A percentile compares a stretch with the other conserved stretches of the same genome.
phyloP scores from a whole-genome alignment of 64 coral and sea anemone species.

The Montipora efflorescens region DNA sequence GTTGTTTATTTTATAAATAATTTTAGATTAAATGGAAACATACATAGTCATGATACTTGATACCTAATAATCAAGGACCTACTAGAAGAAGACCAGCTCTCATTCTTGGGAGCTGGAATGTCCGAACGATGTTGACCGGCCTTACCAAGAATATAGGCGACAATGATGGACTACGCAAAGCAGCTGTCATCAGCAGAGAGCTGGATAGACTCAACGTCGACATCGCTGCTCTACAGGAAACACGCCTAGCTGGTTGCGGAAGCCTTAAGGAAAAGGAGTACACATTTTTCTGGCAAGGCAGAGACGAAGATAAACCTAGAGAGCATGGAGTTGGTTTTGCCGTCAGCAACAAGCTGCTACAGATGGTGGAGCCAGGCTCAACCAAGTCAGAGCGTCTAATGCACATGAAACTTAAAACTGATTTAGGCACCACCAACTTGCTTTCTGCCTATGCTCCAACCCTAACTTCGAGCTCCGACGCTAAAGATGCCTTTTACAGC shows the following conservation, averaged over 20 bases:
- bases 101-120: slow-evolving; percentile 54
- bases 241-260: slow-evolving; percentile 32
- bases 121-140: slow-evolving; percentile 36
- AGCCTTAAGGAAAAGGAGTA: slow-evolving; percentile 43
- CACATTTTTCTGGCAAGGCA: slow-evolving; percentile 65
- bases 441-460: slow-evolving; percentile 4
- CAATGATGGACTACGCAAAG: slow-evolving; percentile 43
- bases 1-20: background rate
- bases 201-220: slow-evolving; percentile 53
- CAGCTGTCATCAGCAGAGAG: slow-evolving; percentile 56
- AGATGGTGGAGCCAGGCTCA: background rate
- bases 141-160: background rate
- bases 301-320: slow-evolving; percentile 39
- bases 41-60: too few species aligned
- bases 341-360: slow-evolving; percentile 2
- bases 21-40: too few species aligned
- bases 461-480: background rate
- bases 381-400: background rate
- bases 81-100: slow-evolving; percentile 49
- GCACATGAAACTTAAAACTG: background rate
- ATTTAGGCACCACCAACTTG: background rate
- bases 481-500: slow-evolving; percentile 17
- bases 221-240: slow-evolving; percentile 63
- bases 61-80: background rate
- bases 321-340: slow-evolving; percentile 64